A percentile compares a stretch with the other conserved stretches of the same genome.
Conservation (phyloP, 2,888 invertebrate species). For the Alloplasta piceator region DNA sequence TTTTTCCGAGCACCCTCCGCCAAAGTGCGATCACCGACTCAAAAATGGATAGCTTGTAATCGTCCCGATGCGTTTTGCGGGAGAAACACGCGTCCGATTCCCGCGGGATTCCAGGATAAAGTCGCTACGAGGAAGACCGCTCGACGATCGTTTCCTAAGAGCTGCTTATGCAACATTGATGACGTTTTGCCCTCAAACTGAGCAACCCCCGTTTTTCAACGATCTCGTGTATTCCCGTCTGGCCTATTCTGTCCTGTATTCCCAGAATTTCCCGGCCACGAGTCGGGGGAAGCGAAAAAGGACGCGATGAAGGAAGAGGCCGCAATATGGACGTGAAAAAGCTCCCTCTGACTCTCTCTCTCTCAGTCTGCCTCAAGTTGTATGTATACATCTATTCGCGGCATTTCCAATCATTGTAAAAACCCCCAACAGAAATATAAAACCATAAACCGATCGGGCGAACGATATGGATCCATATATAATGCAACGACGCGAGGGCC, state of each 20-base stretch:
- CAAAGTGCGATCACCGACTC: slow-evolving; percentile 53
- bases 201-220: slow-evolving; percentile 38
- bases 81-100: slow-evolving; percentile 69
- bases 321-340: slow-evolving; percentile 20
- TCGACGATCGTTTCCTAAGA: slow-evolving; percentile 82
- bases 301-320: neutral
- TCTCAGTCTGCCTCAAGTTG: slow-evolving; percentile 14
- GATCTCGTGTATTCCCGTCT: slow-evolving; percentile 33
- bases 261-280: neutral
- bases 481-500: slow-evolving; percentile 71
- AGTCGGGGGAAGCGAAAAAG: neutral
- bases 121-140: slow-evolving; percentile 51
- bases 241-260: slow-evolving; percentile 26
- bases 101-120: slow-evolving; percentile 74
- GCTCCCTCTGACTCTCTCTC: slow-evolving; percentile 20
- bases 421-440: slow-evolving; percentile 80
- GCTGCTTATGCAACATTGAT: slow-evolving; percentile 82
- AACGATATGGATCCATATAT: slow-evolving; percentile 81
- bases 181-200: slow-evolving; percentile 65
- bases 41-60: slow-evolving; percentile 80
- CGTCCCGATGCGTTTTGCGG: slow-evolving; percentile 78
- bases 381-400: slow-evolving; percentile 74
- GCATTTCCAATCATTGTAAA: slow-evolving; percentile 83
- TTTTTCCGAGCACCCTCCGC: neutral
- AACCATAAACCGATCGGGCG: slow-evolving; percentile 82